These are phyloP conservation scores for Pherbina coryleti DNA, from an alignment of 2,888 invertebrate genomes.

Conservation along the genomic window DNA sequence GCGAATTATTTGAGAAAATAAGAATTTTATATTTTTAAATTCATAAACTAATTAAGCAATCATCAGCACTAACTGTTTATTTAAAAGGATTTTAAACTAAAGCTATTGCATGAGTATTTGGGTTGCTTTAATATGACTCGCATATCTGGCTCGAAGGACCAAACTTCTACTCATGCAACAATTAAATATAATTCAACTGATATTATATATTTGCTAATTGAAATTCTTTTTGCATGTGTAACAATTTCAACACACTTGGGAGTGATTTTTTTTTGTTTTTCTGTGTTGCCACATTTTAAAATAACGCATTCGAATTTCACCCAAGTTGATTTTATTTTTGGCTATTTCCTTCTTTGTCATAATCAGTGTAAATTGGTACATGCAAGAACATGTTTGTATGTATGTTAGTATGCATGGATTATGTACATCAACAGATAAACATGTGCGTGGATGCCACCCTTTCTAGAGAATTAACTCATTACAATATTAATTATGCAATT, in stretches of 20 bases:
- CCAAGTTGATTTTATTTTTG: background rate
- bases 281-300: background rate
- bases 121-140: too few species aligned
- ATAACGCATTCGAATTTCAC: background rate
- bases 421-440: too few species aligned
- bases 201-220: background rate
- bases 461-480: slow-evolving; percentile 61
- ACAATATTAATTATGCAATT: slow-evolving; percentile 65
- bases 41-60: too few species aligned
- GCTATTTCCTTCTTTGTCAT: background rate
- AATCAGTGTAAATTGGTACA: too few species aligned
- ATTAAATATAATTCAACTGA: background rate
- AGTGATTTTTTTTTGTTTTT: background rate
- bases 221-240: background rate
- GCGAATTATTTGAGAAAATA: too few species aligned
- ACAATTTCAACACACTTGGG: background rate
- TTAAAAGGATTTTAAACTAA: too few species aligned
- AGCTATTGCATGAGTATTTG: background rate
- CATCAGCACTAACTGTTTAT: too few species aligned
- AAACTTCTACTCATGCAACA: background rate
- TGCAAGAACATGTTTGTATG: too few species aligned
- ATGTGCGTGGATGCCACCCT: background rate
- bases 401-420: too few species aligned
- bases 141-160: background rate
- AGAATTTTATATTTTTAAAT: too few species aligned